These are phyloP conservation scores for Malaclemys terrapin DNA, from an alignment of 2,113 vertebrate genomes.

Conservation along the genomic window DNA sequence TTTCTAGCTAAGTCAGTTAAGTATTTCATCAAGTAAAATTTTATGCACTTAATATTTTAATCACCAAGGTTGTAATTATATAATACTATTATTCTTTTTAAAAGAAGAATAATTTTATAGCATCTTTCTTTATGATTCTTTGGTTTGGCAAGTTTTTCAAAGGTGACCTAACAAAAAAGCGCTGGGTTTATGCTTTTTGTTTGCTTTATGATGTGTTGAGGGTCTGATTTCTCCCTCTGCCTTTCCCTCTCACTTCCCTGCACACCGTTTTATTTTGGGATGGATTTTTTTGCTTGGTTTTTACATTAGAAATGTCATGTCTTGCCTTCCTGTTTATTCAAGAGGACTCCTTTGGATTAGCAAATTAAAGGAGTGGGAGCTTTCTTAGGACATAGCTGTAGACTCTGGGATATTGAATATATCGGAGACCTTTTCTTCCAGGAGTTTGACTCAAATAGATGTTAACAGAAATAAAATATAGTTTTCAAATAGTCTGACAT, in stretches of 20 bases:
- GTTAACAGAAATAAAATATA: background rate
- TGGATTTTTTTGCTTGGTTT: background rate
- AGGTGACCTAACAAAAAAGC: background rate
- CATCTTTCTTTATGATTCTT: background rate
- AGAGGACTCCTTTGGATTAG: background rate
- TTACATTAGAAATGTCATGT: background rate
- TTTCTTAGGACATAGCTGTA: background rate
- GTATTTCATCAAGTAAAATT: background rate
- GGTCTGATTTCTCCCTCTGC: background rate
- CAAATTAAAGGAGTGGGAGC: slow-evolving; percentile 23
- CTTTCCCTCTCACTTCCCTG: background rate
- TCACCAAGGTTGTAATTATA: background rate
- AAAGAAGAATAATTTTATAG: background rate
- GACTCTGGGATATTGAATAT: background rate
- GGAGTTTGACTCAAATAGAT: slow-evolving; percentile 26
- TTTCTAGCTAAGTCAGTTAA: background rate
- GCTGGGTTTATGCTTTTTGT: background rate
- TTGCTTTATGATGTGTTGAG: background rate
- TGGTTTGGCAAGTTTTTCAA: background rate
- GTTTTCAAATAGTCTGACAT: background rate
- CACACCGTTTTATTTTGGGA: background rate
- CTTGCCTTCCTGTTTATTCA: background rate
- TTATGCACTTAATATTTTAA: background rate
- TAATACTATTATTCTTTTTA: background rate
- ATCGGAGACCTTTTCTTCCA: background rate